phyloP scores from a whole-genome alignment of 2,888 invertebrate genomes.

The Thysanoteuthis rhombus region DNA sequence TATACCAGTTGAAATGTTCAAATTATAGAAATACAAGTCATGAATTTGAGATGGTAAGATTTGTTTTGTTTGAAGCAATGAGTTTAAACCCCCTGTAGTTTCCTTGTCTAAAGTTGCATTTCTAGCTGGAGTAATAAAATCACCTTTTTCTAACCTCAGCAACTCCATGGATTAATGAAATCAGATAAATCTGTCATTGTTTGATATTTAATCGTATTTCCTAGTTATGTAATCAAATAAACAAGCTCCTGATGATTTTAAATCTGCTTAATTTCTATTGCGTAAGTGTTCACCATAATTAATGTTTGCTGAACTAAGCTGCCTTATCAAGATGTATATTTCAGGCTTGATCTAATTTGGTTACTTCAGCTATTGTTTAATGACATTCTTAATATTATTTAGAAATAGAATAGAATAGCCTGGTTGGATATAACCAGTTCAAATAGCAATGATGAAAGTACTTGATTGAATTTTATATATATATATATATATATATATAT shows the following conservation, averaged over 20 bases:
- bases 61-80: too few species aligned
- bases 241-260: background rate
- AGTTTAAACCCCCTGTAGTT: too few species aligned
- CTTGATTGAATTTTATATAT: too few species aligned
- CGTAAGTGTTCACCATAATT: background rate
- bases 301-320: background rate
- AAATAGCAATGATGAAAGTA: background rate
- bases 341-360: background rate
- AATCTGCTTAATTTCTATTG: background rate
- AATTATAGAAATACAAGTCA: too few species aligned
- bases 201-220: background rate
- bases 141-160: too few species aligned
- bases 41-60: too few species aligned
- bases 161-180: too few species aligned
- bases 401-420: background rate
- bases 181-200: too few species aligned
- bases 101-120: too few species aligned
- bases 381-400: background rate
- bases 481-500: too few species aligned
- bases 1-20: too few species aligned
- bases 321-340: background rate
- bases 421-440: background rate
- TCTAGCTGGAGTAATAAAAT: too few species aligned
- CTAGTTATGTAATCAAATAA: background rate
- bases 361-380: background rate